These are phyloP conservation scores for Elmis aenea DNA, from an alignment of 2,888 invertebrate genomes.

Conservation along the genomic window DNA sequence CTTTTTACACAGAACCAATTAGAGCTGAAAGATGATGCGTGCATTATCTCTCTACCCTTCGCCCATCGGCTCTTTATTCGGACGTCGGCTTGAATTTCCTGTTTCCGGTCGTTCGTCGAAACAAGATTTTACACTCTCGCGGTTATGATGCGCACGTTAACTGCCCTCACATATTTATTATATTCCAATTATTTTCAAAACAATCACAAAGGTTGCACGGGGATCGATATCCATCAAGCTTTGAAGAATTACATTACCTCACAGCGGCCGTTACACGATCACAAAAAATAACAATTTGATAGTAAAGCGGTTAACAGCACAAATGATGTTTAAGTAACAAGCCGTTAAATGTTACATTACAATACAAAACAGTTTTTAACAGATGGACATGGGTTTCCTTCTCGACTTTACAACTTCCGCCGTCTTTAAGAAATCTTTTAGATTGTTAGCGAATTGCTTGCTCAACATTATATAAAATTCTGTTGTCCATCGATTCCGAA, in stretches of 20 bases:
- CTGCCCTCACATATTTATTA: conserved; percentile 29
- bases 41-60: conserved; percentile 24
- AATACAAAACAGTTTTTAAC: background rate
- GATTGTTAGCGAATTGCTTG: conserved; percentile 14
- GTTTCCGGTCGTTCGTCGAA: conserved; percentile 47
- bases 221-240: no score
- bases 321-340: background rate
- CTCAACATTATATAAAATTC: conserved; percentile 19
- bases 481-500: no score
- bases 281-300: background rate
- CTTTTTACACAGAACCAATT: conserved; percentile 38
- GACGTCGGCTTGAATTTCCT: conserved; percentile 47
- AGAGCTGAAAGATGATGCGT: conserved; percentile 44
- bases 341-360: no score
- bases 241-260: no score
- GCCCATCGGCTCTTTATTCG: conserved; percentile 42
- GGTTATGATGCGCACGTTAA: conserved; percentile 41
- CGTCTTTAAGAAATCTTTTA: conserved; percentile 8
- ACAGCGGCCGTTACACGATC: background rate
- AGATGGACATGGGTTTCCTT: no score
- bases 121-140: conserved; percentile 48
- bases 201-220: conserved; percentile 14
- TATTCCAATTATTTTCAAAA: conserved; percentile 16
- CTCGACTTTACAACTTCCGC: conserved; percentile 15
- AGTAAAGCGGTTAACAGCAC: background rate